Evolutionary conservation across 2,888 invertebrate genomes (phyloP), one percentile per base, ranked within the genome.

Genomic region (Meteorus cinctellus): DNA sequence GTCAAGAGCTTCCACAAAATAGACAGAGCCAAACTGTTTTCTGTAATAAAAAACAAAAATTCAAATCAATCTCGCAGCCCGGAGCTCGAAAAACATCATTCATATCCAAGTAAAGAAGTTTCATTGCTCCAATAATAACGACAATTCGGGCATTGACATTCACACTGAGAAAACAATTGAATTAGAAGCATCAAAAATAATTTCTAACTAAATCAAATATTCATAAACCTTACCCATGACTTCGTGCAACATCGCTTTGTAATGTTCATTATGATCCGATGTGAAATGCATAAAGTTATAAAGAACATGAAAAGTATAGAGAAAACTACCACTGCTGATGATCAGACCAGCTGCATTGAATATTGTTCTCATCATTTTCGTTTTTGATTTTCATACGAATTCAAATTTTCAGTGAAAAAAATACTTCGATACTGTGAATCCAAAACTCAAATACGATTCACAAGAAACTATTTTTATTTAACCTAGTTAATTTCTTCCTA

Each of bases 241-340:
- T 0, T 72, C 71, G 4, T 76, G 73, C 72, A 74, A 51, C 60
- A 79, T 71, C 24, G 75, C 83, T 70, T 81, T 86, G 31, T 87
- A 84, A 75, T 88, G 75, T 60, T 87, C 87, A 67, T 85, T 86
- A 14, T 92, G 91, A 24, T 87, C 86, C 2, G 93, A 93, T 5
- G 92, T 86, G 83, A 93, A 93, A 75, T 91, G 86, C 80, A 92
- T 91, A 6, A 93, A 89, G 77, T 90, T 90, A 36, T 91, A 90
- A 3, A 92, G 87, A 12, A 91, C 89, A 82, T 91, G 92, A 83
- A 92, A 91, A 4, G 92, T 91, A 70, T 90, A 91, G 2, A 90
- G 80, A 80, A 92, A 91, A 65, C 91, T 91, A 27, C 83, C 82
- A 16, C 87, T 67, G 3, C 92, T 90, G 27, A 90, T 77, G 14